Base-by-base conservation (phyloP, 2,888 invertebrate genomes). In the Drosophila tanythrix region DNA sequence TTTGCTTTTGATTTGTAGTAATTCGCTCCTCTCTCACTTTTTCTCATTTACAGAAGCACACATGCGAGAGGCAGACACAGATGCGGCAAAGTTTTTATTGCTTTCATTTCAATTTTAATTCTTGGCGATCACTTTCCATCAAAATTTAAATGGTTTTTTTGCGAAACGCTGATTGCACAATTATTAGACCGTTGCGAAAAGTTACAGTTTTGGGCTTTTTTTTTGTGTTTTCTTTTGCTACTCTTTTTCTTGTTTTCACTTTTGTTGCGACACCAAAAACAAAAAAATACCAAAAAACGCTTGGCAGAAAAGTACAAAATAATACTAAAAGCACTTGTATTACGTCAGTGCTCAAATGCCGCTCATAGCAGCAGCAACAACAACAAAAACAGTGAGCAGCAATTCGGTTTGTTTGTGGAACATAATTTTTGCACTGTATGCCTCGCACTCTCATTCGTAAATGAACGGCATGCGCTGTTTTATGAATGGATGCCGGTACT, bases 371-470 rank as follows among this genome's bases (percentile, higher is more conserved):
- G 63, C 68, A 73, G 40, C 70, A 65, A 59, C 76, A 72, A 75
- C 74, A 73, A 64, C 80, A 60, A 68, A 55, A 64, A 64, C 75
- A 73, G 59, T 46, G 66, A 62, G 43, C 58, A 70, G 70, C 56
- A 52, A 25, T 36, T 62, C 71, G 84, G 76, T 81, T 83, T 89
- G 84, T 89, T 83, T 89, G 89, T 84, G 89, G 84, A 89, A 75
- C 69, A 52, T 64, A 70, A 50, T 64, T 76, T 76, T 43, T 63
- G 53, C 74, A 65, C 70, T 60, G 61, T 50, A 55, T 61, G 58
- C 27, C 18, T 72, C 58, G 51, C 73, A 76, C 66, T 36, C 82
- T 79, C 74, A 74, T 79, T 81, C 66, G 67, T 50, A 71, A 64
- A 51, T 68, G 72, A 71, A 68, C 62, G 62, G 48, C 71, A 69